Conservation (phyloP, 1,140 invertebrate species). For the Chelonus insularis region DNA sequence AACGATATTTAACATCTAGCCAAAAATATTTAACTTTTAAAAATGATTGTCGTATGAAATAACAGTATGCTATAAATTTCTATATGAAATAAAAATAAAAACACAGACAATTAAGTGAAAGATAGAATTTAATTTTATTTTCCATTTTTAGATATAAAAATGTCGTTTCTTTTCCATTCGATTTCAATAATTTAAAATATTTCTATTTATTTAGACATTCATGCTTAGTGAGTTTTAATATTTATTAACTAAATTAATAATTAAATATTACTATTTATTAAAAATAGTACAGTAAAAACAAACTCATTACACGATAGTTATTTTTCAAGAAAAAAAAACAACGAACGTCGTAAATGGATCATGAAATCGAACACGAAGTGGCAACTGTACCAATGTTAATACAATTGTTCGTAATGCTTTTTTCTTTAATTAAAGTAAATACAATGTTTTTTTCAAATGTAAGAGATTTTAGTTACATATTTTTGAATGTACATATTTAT, state of each 20-base stretch:
- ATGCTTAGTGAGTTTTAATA: too few relatives aligned
- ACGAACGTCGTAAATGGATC: conserved; percentile 4
- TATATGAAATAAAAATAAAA: too few relatives aligned
- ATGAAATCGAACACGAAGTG: conserved; percentile 9
- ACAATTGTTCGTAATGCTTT: conserved; percentile 9
- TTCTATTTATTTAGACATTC: too few relatives aligned
- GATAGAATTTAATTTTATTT: not conserved
- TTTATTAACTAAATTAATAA: too few relatives aligned
- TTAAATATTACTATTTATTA: too few relatives aligned
- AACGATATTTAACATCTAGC: conserved; percentile 1
- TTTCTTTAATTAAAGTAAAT: conserved; percentile 8
- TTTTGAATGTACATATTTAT: conserved; percentile 11
- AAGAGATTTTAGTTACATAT: conserved; percentile 4
- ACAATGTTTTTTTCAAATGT: conserved; percentile 1
- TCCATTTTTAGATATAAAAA: not conserved
- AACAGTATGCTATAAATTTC: too few relatives aligned
- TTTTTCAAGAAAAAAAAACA: not conserved
- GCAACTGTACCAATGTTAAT: conserved; percentile 15
- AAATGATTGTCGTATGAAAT: not conserved
- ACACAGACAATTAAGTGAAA: too few relatives aligned
- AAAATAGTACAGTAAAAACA: too few relatives aligned
- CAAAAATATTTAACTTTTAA: not conserved
- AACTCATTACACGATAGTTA: too few relatives aligned
- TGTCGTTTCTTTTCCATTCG: too few relatives aligned
- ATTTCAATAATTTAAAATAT: not conserved